A percentile compares a stretch with the other conserved stretches of the same genome.
Evolutionary conservation across 2,888 invertebrate species (phyloP).

Genomic region (Pheosia gnoma): DNA sequence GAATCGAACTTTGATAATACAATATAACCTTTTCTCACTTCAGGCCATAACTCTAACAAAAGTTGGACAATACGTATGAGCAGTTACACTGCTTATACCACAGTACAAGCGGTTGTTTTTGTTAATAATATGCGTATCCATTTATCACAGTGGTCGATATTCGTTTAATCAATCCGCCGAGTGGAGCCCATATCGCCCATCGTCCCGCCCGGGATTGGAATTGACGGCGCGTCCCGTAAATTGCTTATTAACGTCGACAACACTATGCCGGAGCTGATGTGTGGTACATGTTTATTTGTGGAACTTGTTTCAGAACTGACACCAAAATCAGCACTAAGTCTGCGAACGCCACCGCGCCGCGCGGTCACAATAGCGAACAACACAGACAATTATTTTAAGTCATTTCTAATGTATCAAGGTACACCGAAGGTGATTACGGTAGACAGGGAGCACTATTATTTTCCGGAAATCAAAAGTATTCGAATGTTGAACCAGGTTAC

Average conservation of each 20-base stretch:
- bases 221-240: constrained; percentile 33
- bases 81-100: too few species aligned
- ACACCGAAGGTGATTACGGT: too few species aligned
- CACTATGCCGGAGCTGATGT: constrained; percentile 10
- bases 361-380: too few species aligned
- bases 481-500: too few species aligned
- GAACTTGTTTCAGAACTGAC: not conserved
- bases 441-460: too few species aligned
- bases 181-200: not conserved
- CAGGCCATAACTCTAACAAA: too few species aligned
- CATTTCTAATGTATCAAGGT: too few species aligned
- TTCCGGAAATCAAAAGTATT: too few species aligned
- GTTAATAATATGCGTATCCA: not conserved
- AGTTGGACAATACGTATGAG: too few species aligned
- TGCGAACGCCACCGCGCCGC: too few species aligned
- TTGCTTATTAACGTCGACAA: constrained; percentile 36
- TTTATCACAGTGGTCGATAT: not conserved
- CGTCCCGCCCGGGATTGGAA: constrained; percentile 33
- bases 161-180: not conserved
- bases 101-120: not conserved
- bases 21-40: too few species aligned
- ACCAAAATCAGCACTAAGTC: not conserved
- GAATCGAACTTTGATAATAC: not conserved
- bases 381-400: too few species aligned
- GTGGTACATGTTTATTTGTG: constrained; percentile 14